These are phyloP conservation scores for Mesoligia furuncula DNA, from an alignment of 2,888 invertebrate species.

Conservation along the genomic window DNA sequence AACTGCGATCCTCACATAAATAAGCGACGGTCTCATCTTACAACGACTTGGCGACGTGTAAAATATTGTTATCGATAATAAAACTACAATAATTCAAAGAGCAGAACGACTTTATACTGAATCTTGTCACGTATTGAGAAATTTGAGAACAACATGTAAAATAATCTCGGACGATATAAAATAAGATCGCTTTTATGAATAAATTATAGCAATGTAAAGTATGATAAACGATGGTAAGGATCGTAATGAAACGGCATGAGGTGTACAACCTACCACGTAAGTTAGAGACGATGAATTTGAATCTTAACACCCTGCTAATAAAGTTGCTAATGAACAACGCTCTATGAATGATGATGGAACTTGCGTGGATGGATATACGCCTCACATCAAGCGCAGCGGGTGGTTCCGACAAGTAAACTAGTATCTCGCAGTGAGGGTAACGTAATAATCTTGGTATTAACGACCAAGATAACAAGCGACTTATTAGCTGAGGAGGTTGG, in stretches of 20 bases:
- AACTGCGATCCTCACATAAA: conserved; percentile 79
- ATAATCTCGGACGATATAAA: conserved; percentile 84
- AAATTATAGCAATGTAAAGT: conserved; percentile 89
- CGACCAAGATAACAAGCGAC: conserved; percentile 82
- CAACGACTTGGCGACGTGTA: conserved; percentile 86
- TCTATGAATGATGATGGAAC: conserved; percentile 73
- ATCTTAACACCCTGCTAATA: conserved; percentile 67
- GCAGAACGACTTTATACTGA: conserved; percentile 80
- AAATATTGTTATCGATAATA: conserved; percentile 88
- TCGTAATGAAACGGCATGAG: conserved; percentile 87
- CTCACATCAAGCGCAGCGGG: conserved; percentile 89
- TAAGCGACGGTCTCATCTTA: conserved; percentile 80
- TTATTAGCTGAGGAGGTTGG: conserved; percentile 58
- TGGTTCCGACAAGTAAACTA: conserved; percentile 86
- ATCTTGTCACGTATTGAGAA: conserved; percentile 87
- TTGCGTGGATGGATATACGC: conserved; percentile 81
- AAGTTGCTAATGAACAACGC: conserved; percentile 71
- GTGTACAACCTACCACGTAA: conserved; percentile 78
- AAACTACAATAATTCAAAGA: conserved; percentile 82
- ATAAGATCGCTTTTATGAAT: conserved; percentile 86
- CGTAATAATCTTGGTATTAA: conserved; percentile 86
- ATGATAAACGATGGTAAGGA: conserved; percentile 89
- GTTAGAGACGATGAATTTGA: conserved; percentile 65
- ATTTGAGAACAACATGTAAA: conserved; percentile 87
- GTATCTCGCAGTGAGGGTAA: conserved; percentile 85